A percentile compares a stretch with the other conserved stretches of the same genome.
These are phyloP conservation scores for Lordiphosa mommai DNA, from an alignment of 1,140 invertebrate genomes.

Conservation along the genomic window DNA sequence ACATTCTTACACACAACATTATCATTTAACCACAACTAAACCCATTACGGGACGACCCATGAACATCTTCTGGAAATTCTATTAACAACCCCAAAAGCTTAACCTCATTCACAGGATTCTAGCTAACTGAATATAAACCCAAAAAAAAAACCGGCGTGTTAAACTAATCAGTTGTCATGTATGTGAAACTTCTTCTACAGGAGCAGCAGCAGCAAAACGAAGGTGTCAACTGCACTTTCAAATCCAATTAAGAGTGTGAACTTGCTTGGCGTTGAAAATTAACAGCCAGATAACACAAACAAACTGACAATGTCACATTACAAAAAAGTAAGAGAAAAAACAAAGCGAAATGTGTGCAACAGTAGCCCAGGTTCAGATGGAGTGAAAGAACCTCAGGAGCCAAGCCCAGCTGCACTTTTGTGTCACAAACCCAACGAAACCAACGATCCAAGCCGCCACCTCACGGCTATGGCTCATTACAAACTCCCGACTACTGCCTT, in stretches of 20 bases:
- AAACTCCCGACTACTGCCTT: slow-evolving; percentile 25
- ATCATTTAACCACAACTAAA: slow-evolving; percentile 35
- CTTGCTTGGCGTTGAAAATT: slow-evolving; percentile 61
- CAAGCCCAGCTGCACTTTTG: slow-evolving; percentile 73
- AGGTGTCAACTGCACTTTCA: slow-evolving; percentile 63
- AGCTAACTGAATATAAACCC: slow-evolving; percentile 24
- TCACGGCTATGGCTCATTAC: slow-evolving; percentile 54
- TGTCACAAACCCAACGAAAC: slow-evolving; percentile 37
- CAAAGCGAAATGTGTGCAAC: slow-evolving; percentile 68
- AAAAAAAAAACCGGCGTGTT: slow-evolving; percentile 22
- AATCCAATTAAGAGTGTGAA: slow-evolving; percentile 76
- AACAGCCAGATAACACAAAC: slow-evolving; percentile 61
- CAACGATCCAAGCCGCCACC: slow-evolving; percentile 5
- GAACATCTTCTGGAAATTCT: slow-evolving; percentile 4
- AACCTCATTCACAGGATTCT: slow-evolving; percentile 55
- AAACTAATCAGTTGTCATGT: slow-evolving; percentile 66
- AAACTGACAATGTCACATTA: slow-evolving; percentile 71
- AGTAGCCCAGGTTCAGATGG: slow-evolving; percentile 37
- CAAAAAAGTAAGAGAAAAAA: slow-evolving; percentile 54
- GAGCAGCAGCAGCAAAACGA: slow-evolving; percentile 15
- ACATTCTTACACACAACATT: slow-evolving; percentile 15
- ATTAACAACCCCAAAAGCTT: slow-evolving; percentile 10
- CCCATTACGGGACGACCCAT: slow-evolving; percentile 30
- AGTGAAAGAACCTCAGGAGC: slow-evolving; percentile 16
- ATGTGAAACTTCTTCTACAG: neutral